Conservation (phyloP, 2,888 invertebrate genomes). For the Campoletis raptor region DNA sequence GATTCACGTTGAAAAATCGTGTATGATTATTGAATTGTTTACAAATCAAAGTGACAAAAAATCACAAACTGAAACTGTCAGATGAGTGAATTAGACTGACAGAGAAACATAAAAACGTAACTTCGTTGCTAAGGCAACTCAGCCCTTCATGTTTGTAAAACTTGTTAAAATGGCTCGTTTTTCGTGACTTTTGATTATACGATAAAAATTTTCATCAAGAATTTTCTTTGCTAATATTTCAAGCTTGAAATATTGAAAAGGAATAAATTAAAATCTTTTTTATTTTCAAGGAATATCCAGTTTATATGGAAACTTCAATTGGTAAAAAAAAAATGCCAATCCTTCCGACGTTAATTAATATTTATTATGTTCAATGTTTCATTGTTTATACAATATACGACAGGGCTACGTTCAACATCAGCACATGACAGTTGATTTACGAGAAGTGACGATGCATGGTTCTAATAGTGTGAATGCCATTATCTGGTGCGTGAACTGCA, state of each 20-base stretch:
- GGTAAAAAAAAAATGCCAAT: neutral
- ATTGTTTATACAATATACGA: slow-evolving; percentile 43
- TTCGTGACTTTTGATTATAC: neutral
- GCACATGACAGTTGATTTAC: slow-evolving; percentile 38
- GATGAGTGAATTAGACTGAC: neutral
- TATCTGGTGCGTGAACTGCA: slow-evolving; percentile 87
- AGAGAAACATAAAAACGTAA: neutral
- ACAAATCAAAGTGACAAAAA: neutral
- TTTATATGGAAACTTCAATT: neutral
- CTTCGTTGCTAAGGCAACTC: slow-evolving; percentile 36
- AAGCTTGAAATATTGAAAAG: too few species aligned
- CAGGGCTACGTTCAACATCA: slow-evolving; percentile 33
- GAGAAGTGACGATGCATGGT: neutral
- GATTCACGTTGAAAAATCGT: neutral
- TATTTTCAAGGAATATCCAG: neutral
- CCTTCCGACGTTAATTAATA: neutral
- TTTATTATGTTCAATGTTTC: neutral
- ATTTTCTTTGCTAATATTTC: too few species aligned
- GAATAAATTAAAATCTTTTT: too few species aligned
- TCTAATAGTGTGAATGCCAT: neutral
- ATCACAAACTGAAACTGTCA: neutral
- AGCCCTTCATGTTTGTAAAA: neutral
- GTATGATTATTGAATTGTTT: neutral
- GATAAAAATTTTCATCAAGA: too few species aligned
- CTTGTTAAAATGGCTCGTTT: neutral